phyloP scores from a whole-genome alignment of 2,797 vertebrate genomes.

The Acanthopagrus latus region DNA sequence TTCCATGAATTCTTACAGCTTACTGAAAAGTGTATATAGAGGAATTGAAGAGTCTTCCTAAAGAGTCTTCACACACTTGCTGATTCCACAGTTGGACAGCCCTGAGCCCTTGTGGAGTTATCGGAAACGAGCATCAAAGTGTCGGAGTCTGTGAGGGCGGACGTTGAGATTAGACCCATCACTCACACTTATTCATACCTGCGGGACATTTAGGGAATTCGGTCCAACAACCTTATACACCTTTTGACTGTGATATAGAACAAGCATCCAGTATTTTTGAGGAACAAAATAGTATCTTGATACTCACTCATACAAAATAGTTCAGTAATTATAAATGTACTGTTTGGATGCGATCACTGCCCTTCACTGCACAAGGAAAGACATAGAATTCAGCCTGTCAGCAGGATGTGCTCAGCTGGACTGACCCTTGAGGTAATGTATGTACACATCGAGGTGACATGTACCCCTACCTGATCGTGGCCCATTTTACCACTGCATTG shows the following conservation, averaged over 20 bases:
- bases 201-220: conserved; percentile 31
- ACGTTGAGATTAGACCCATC: conserved; percentile 53
- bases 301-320: background rate
- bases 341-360: background rate
- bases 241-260: conserved; percentile 16
- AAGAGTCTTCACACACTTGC: conserved; percentile 25
- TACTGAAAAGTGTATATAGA: conserved; percentile 34
- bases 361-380: background rate
- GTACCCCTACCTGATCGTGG: conserved; percentile 17
- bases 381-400: conserved; percentile 2
- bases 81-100: conserved; percentile 41
- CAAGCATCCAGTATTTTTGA: background rate
- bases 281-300: background rate
- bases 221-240: conserved; percentile 13
- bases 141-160: conserved; percentile 39
- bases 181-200: conserved; percentile 53
- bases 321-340: background rate
- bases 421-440: conserved; percentile 49
- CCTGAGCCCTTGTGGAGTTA: conserved; percentile 40
- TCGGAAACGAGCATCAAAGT: conserved; percentile 52
- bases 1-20: conserved; percentile 4
- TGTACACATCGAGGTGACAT: conserved; percentile 45
- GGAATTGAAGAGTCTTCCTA: conserved; percentile 23
- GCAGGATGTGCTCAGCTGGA: conserved; percentile 1
- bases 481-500: conserved; percentile 40